phyloP scores from a whole-genome alignment of 53 echinoderm and acorn worm genomes.

The Glandiceps talaboti region DNA sequence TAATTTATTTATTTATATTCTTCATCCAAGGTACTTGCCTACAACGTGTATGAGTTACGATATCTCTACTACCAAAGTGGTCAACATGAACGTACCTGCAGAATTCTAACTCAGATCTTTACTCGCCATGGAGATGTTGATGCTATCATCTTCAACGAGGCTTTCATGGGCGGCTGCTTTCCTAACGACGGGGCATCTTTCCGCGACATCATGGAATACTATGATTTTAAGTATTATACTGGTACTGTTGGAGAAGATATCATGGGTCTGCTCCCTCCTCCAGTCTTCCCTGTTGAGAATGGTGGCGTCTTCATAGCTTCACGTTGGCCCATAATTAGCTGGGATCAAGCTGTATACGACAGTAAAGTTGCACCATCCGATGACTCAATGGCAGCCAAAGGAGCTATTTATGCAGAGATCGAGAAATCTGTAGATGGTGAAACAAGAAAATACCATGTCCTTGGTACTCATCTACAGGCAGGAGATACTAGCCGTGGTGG shows the following conservation, averaged over 20 bases:
- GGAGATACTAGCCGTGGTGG: background rate
- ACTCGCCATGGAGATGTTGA: conserved; percentile 56
- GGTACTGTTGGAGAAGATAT: background rate
- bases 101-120: conserved; percentile 43
- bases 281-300: background rate
- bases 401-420: background rate
- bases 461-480: background rate
- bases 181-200: conserved; percentile 14
- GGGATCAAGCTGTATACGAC: background rate
- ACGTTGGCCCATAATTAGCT: background rate
- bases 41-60: conserved; percentile 74
- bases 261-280: too few relatives aligned
- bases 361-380: background rate
- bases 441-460: background rate
- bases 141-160: conserved; percentile 76
- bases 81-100: conserved; percentile 81
- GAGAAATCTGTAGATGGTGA: background rate
- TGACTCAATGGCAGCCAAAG: background rate
- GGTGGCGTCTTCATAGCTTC: background rate
- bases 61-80: conserved; percentile 71
- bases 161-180: conserved; percentile 91
- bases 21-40: conserved; percentile 56
- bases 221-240: background rate
- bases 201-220: background rate
- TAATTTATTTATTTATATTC: too few relatives aligned